Evolutionary conservation across 2,888 invertebrate genomes (phyloP).

Genomic region (Temnothorax unifasciatus): DNA sequence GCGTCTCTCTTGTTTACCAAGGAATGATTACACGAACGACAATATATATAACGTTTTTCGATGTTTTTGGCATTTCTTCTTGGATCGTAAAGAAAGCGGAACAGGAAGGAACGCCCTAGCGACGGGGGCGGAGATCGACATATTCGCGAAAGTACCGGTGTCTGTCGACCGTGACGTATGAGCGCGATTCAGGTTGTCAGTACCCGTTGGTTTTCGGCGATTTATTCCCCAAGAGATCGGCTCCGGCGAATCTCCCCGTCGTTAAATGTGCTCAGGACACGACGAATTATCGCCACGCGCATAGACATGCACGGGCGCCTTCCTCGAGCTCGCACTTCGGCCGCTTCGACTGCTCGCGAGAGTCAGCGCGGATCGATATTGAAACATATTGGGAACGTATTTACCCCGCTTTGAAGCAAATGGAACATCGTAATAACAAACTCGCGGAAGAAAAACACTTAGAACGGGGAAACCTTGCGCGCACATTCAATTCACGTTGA

Average conservation of each 20-base stretch:
- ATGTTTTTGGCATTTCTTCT: conserved; percentile 42
- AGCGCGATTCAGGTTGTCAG: conserved; percentile 45
- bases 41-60: conserved; percentile 9
- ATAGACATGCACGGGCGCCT: conserved; percentile 27
- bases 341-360: conserved; percentile 2
- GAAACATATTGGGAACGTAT: conserved; percentile 42
- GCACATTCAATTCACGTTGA: background rate
- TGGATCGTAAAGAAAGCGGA: conserved; percentile 14
- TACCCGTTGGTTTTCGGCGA: conserved; percentile 57
- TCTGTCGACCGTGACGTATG: conserved; percentile 55
- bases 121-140: conserved; percentile 20
- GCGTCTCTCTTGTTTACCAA: conserved; percentile 8
- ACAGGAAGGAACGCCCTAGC: background rate
- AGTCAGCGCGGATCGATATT: conserved; percentile 12
- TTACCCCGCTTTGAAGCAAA: conserved; percentile 7
- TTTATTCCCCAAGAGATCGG: conserved; percentile 55
- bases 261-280: conserved; percentile 41
- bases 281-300: conserved; percentile 49
- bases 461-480: background rate
- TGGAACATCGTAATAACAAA: conserved; percentile 14
- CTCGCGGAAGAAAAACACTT: background rate
- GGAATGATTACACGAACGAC: conserved; percentile 22
- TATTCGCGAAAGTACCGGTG: conserved; percentile 51
- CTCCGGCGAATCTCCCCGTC: conserved; percentile 28
- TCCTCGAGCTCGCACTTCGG: conserved; percentile 22